Base-by-base conservation (phyloP, 2,113 vertebrate species). In the Seriola dumerili region DNA sequence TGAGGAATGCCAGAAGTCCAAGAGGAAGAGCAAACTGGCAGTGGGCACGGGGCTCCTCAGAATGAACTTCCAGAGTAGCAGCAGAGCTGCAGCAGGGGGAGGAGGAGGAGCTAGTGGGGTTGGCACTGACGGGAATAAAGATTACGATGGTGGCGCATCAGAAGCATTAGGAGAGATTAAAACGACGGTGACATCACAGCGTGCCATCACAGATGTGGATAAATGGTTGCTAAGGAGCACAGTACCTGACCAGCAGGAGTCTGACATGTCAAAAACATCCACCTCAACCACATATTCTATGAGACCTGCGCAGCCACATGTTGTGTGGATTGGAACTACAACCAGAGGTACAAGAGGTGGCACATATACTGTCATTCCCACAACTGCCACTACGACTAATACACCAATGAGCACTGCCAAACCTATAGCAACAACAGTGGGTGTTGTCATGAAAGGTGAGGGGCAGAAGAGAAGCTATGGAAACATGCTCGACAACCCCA, bases 1-100 rank as follows among this genome's bases (percentile, higher is more conserved):
- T 0, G 97, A 99, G 44, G 92, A 96, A 0, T 99, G 98, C 89
- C 98, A 98, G 93, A 99, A 98, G 58, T 98, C 97, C 40, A 98
- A 97, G 80, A 94, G 97, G 63, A 98, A 97, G 89, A 98, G 97
- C 12, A 90, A 97, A 73, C 80, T 99, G 34, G 96, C 96, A 0
- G 93, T 95, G 0, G 97, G 97, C 0, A 93, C 85, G 0, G 96
- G 96, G 3, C 92, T 89, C 46, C 85, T 98, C 52, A 95, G 86
- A 67, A 96, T 97, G 0, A 96, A 95, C 66, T 95, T 99, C 46
- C 95, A 95, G 44, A 92, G 94, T 14, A 80, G 84, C 0, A 91
- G 94, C 0, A 92, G 69, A 83, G 59, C 5, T 1, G 6, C 52
- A 25, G 29, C 66, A 65, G 85, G 16, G 86, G 69, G 80, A 12